Evolutionary conservation across 2,888 invertebrate species (phyloP), one percentile per base, ranked within the genome.

Genomic region (Aproaerema taeniolella): DNA sequence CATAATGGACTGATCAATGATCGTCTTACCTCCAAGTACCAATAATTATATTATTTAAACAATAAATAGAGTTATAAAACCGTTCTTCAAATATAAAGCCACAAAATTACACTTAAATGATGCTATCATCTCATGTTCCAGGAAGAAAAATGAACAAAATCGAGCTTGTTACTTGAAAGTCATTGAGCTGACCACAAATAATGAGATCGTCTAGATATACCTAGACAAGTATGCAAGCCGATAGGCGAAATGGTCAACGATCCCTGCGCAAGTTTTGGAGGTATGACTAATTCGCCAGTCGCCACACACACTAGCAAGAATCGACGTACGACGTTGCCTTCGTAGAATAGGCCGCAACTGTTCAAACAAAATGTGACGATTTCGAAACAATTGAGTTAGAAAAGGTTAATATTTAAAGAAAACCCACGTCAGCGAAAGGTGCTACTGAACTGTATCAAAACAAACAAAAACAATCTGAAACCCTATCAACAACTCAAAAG

Each of bases 251-350:
- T 49, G 67, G 65, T 68, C 66, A 59, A 53, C 58, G 65, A 55
- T 53, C 67, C 53, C 49, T 43, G 49, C 59, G 58, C 55, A 49
- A 55, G 60, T 65, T 67, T 69, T 53, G 61, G 58, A 53, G 49
- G 56, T 54, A 56, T 75, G 75, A 75, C 70, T 72, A 76, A 76
- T 67, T 53, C 52, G 32, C 25, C 13, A 42, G 49, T 50, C 52
- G n/a, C n/a, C n/a, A n/a, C 48, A 55, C 57, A 58, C 49, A 15
- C 47, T 53, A 47, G 52, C 52, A 58, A 58, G 53, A 58, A 51
- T 33, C 40, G 49, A 32, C 30, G 28, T 39, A 45, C 44, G 47
- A 26, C 20, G n/a, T 26, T n/a, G 20, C 20, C 53, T 50, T 49
- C 49, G 49, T n/a, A n/a, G n/a, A 45, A 54, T 54, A 40, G 57